Conservation (phyloP, 2,888 invertebrate genomes). For the Cataglyphis albicans region DNA sequence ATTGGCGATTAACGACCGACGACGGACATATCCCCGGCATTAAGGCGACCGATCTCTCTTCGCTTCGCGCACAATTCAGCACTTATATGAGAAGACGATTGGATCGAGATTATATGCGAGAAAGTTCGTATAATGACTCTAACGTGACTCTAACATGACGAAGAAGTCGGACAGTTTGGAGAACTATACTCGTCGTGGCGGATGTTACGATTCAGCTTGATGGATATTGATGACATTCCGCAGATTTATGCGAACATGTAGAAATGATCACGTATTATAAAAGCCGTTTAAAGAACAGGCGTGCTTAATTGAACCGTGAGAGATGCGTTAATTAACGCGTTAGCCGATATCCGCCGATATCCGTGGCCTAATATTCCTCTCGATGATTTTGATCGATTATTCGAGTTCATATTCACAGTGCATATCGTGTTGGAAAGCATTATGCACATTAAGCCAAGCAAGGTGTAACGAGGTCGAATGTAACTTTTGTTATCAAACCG, state of each 20-base stretch:
- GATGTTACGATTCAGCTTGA: conserved; percentile 28
- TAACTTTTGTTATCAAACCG: conserved; percentile 22
- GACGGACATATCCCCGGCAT: neutral
- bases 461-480: neutral
- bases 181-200: neutral
- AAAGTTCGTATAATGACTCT: conserved; percentile 18
- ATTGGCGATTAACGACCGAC: neutral
- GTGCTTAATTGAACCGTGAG: conserved; percentile 36
- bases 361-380: conserved; percentile 3
- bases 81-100: neutral
- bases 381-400: conserved; percentile 53
- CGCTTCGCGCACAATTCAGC: conserved; percentile 13
- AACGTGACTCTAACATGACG: neutral
- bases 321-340: conserved; percentile 48
- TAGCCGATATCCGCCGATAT: conserved; percentile 21
- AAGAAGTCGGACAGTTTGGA: conserved; percentile 34
- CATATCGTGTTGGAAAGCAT: neutral
- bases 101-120: conserved; percentile 16
- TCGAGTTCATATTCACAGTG: neutral
- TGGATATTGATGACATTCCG: conserved; percentile 40
- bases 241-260: conserved; percentile 15
- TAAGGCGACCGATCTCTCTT: neutral
- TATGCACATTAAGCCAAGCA: conserved; percentile 10
- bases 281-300: conserved; percentile 17
- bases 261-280: conserved; percentile 1